These are phyloP conservation scores for Amitus sp. DNA, from an alignment of 2,888 invertebrate species.

Conservation along the genomic window DNA sequence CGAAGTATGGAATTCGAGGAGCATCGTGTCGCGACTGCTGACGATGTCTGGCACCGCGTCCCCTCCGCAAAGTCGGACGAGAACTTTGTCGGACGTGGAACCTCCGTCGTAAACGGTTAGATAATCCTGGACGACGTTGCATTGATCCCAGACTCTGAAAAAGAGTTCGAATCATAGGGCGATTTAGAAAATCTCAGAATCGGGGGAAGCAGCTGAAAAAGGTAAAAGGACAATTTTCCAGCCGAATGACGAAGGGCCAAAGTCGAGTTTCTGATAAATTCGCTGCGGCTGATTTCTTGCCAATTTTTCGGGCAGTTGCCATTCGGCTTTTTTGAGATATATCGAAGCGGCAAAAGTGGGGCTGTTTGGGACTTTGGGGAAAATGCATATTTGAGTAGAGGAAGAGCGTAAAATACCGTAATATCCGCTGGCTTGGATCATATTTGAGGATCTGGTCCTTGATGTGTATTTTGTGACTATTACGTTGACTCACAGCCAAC, in stretches of 20 bases:
- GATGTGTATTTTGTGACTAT: conserved; percentile 82
- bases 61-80: conserved; percentile 83
- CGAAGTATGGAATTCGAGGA: conserved; percentile 83
- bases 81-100: conserved; percentile 75
- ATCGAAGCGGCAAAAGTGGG: background rate
- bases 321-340: conserved; percentile 26
- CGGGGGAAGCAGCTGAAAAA: too few species aligned
- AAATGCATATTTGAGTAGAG: background rate
- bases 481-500: conserved; percentile 79
- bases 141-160: conserved; percentile 83
- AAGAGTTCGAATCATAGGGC: conserved; percentile 26
- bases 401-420: conserved; percentile 68
- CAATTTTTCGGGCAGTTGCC: too few species aligned
- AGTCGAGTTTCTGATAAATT: too few species aligned
- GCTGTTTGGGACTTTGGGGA: too few species aligned
- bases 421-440: conserved; percentile 78
- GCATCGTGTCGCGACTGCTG: conserved; percentile 80
- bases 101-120: conserved; percentile 84
- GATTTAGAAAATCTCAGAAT: background rate
- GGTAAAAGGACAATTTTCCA: too few species aligned
- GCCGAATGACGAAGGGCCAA: too few species aligned
- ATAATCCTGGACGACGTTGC: conserved; percentile 84
- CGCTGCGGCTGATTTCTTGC: too few species aligned
- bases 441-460: conserved; percentile 82
- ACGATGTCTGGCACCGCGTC: conserved; percentile 84